Conservation (phyloP, 2,797 vertebrate species). For the Anableps anableps region DNA sequence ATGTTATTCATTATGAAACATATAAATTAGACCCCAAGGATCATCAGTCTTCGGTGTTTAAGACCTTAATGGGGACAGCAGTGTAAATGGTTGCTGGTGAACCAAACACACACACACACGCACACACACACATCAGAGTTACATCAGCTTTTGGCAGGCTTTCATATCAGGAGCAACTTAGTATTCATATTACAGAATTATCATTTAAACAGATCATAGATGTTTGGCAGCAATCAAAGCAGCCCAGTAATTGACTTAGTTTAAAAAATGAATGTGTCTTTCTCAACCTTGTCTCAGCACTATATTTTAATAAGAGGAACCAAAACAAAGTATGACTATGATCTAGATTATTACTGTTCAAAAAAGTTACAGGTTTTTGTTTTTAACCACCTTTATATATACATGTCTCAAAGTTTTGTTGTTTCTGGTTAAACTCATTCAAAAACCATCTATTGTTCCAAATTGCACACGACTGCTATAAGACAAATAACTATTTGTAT, state of each 20-base stretch:
- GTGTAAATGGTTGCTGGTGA: slow-evolving; percentile 13
- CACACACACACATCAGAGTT: slow-evolving; percentile 15
- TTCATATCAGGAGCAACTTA: slow-evolving; percentile 6
- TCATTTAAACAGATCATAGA: slow-evolving; percentile 23
- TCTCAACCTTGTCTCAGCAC: slow-evolving; percentile 6
- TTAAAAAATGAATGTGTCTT: not conserved
- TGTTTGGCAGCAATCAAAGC: slow-evolving; percentile 22
- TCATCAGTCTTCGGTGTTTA: slow-evolving; percentile 41
- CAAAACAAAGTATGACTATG: not conserved
- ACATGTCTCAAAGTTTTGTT: not conserved
- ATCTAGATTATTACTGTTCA: not conserved
- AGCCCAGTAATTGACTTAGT: slow-evolving; percentile 26
- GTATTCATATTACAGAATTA: slow-evolving; percentile 14
- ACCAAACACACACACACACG: not conserved
- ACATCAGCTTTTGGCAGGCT: slow-evolving; percentile 15
- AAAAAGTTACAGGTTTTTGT: not conserved
- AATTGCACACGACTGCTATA: not conserved
- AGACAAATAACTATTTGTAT: not conserved
- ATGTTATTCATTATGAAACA: slow-evolving; percentile 54
- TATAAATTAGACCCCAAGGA: slow-evolving; percentile 52
- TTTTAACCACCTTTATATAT: not conserved
- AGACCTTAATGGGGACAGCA: slow-evolving; percentile 21
- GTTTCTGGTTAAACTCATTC: not conserved
- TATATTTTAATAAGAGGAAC: not conserved
- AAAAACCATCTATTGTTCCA: not conserved